Percentiles rank a stretch among this genome's conserved stretches.
These are phyloP conservation scores for Fopius arisanus DNA, from an alignment of 1,140 invertebrate species.

Conservation along the genomic window DNA sequence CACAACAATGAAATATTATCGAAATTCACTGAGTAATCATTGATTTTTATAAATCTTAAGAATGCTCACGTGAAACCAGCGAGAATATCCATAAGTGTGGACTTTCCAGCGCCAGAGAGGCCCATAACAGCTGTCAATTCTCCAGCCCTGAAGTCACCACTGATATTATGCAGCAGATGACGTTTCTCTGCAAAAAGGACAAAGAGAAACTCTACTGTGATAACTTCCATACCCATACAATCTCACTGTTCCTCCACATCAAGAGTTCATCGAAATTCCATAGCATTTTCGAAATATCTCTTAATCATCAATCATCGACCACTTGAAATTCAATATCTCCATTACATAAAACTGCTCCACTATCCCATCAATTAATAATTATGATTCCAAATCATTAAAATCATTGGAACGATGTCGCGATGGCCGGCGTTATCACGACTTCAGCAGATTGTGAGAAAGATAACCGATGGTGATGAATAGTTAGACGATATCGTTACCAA, in stretches of 20 bases:
- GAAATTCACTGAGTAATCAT: background rate
- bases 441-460: background rate
- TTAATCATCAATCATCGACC: no score
- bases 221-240: no score
- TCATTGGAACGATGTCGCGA: background rate
- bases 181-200: slow-evolving; percentile 61
- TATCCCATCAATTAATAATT: background rate
- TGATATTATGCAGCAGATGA: slow-evolving; percentile 70
- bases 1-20: no score
- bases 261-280: no score
- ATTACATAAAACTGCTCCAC: background rate
- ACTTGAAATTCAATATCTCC: background rate
- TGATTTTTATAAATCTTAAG: background rate
- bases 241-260: no score
- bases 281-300: no score
- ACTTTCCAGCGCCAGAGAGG: slow-evolving; percentile 88
- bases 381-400: slow-evolving; percentile 35
- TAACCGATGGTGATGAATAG: background rate
- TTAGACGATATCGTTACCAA: no score
- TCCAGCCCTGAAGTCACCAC: slow-evolving; percentile 70
- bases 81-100: slow-evolving; percentile 79
- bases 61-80: slow-evolving; percentile 76
- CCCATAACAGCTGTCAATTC: slow-evolving; percentile 85
- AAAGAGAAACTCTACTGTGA: background rate
- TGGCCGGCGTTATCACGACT: background rate